Base-by-base conservation (phyloP, 1,140 invertebrate species). In the Orchesella cincta region DNA sequence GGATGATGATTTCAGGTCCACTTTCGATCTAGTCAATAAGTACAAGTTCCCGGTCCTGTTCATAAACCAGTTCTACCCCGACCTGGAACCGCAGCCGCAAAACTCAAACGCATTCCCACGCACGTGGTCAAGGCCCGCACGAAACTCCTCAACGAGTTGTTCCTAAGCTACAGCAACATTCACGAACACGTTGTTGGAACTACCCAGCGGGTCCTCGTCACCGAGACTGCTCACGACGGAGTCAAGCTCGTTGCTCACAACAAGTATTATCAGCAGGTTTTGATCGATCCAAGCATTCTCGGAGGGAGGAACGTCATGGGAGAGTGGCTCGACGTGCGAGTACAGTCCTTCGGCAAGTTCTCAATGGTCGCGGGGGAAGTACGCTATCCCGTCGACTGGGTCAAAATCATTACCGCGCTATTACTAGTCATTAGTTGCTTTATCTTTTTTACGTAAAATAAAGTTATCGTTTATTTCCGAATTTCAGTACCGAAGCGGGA, bases 61-160 rank as follows among this genome's bases (percentile, higher is more conserved):
- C 85, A 99, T 99, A 77, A 99, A 99, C 87, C 97, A 99, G 86
- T 99, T 97, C 86, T 99, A 94, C 83, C 94, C 97, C 86, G 98
- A 67, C 95, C 96, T 0, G 96, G 96, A 0, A 99, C 97, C 0
- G 95, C 95, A 0, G 97, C 97, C 5, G 96, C 96, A 8, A 91
- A 91, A 83, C 93, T 99, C 92, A 86, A 88, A 5, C 90, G 92
- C 83, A 88, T 95, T 74, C 92, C 94, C 0, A 89, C 94, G 0
- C 89, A 94, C 83, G 90, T 91, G 88, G 95, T 98, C 0, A 98
- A 98, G 85, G 90, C 90, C 80, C 88, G 97, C 64, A 98, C 97
- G 0, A 97, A 95, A 86, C 86, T 86, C 67, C 86, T 98, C 0
- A 95, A 94, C 0, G 93, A 98, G 79, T 89, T 98, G 16, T 99